These are phyloP conservation scores for Tinea pellionella DNA, from an alignment of 2,888 invertebrate species.

Conservation along the genomic window DNA sequence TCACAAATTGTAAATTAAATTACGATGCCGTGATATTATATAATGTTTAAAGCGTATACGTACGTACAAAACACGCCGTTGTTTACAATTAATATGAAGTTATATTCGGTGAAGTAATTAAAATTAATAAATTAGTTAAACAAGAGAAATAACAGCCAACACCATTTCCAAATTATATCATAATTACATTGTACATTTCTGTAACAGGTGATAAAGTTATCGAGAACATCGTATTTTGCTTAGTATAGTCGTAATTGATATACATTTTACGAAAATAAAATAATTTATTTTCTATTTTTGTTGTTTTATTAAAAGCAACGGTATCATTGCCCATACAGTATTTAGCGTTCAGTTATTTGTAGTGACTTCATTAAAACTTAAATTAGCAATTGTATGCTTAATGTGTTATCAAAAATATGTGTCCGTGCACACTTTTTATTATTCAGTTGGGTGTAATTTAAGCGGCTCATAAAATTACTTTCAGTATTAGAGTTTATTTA, in stretches of 20 bases:
- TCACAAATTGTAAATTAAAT: slow-evolving; percentile 48
- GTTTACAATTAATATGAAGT: background rate
- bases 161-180: background rate
- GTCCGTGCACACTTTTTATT: too few relatives aligned
- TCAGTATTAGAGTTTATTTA: too few relatives aligned
- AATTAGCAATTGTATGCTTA: too few relatives aligned
- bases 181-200: background rate
- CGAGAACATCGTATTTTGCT: background rate
- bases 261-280: too few relatives aligned
- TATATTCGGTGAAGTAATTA: background rate
- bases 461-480: too few relatives aligned
- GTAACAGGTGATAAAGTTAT: background rate
- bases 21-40: slow-evolving; percentile 36
- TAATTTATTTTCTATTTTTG: too few relatives aligned
- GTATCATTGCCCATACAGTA: too few relatives aligned
- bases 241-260: background rate
- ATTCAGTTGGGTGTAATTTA: too few relatives aligned
- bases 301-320: too few relatives aligned
- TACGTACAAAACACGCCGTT: background rate
- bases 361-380: too few relatives aligned
- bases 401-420: too few relatives aligned
- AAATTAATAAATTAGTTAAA: slow-evolving; percentile 5
- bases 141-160: background rate
- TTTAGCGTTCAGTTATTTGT: too few relatives aligned
- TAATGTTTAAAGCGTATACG: slow-evolving; percentile 16